phyloP scores from a whole-genome alignment of 2,888 invertebrate species.

The Myathropa florea region DNA sequence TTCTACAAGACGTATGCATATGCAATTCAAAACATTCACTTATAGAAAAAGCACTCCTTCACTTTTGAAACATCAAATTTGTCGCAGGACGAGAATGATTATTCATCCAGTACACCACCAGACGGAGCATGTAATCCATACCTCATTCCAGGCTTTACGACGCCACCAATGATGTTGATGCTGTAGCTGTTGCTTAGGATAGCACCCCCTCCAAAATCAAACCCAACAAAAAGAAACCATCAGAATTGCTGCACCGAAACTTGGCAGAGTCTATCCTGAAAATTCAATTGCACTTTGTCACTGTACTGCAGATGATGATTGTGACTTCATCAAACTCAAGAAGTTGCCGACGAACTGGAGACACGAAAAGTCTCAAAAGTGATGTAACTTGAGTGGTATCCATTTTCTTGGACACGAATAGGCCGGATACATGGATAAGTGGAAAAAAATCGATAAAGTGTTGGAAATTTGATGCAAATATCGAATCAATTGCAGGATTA shows the following conservation, averaged over 20 bases:
- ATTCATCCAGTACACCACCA: no score
- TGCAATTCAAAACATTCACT: no score
- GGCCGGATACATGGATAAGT: not conserved
- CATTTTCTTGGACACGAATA: not conserved
- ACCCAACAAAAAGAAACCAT: not conserved
- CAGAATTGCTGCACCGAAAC: conserved; percentile 3
- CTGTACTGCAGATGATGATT: not conserved
- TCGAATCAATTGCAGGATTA: conserved; percentile 58
- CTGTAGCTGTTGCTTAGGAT: conserved; percentile 56
- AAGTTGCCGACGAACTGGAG: no score
- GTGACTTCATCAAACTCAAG: not conserved
- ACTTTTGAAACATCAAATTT: no score
- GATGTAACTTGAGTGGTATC: conserved; percentile 55
- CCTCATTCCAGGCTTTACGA: conserved; percentile 55
- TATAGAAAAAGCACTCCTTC: no score
- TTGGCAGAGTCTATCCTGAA: not conserved
- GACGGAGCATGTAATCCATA: conserved; percentile 22
- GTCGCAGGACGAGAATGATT: conserved; percentile 53
- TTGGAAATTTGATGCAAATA: conserved; percentile 56
- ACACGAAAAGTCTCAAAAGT: no score
- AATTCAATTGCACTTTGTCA: conserved; percentile 61
- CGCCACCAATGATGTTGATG: conserved; percentile 46
- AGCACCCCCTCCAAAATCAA: conserved; percentile 53
- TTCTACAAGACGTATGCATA: no score
- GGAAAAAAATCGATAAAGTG: conserved; percentile 3